phyloP scores from a whole-genome alignment of 2,113 vertebrate genomes.

The Gallinago paraguaiae region DNA sequence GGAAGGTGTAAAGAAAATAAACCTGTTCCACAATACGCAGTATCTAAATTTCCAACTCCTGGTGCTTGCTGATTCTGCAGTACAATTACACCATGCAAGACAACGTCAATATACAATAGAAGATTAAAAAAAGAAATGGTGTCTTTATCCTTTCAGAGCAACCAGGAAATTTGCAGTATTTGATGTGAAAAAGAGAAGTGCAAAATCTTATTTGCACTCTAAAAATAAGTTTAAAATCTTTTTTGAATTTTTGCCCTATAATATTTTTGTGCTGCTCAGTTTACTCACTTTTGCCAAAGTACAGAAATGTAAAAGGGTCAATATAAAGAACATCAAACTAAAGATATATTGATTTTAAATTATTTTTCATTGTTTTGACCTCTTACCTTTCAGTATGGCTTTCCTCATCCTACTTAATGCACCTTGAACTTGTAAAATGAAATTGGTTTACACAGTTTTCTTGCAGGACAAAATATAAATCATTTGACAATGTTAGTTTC shows the following conservation, averaged over 20 bases:
- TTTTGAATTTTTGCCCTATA: neutral
- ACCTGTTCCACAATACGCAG: neutral
- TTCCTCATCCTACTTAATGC: neutral
- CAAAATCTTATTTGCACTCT: neutral
- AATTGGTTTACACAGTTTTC: neutral
- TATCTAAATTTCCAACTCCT: neutral
- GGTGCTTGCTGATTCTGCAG: neutral
- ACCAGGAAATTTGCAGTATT: neutral
- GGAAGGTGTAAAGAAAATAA: conserved; percentile 16
- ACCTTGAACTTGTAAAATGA: conserved; percentile 41
- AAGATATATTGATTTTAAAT: neutral
- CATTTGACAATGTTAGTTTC: conserved; percentile 5
- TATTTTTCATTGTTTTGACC: conserved; percentile 11
- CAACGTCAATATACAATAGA: conserved; percentile 15
- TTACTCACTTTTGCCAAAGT: neutral
- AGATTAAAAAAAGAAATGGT: conserved; percentile 9
- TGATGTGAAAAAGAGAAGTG: neutral
- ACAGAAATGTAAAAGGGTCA: neutral
- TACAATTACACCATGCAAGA: neutral
- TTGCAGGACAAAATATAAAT: conserved; percentile 34
- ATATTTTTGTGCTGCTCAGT: neutral
- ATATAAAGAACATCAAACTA: neutral
- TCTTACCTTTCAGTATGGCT: neutral
- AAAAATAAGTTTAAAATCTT: neutral
- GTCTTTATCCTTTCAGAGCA: neutral